Evolutionary conservation across 2,797 vertebrate species (phyloP), one percentile per base, ranked within the genome.

Genomic region (Allobates femoralis): DNA sequence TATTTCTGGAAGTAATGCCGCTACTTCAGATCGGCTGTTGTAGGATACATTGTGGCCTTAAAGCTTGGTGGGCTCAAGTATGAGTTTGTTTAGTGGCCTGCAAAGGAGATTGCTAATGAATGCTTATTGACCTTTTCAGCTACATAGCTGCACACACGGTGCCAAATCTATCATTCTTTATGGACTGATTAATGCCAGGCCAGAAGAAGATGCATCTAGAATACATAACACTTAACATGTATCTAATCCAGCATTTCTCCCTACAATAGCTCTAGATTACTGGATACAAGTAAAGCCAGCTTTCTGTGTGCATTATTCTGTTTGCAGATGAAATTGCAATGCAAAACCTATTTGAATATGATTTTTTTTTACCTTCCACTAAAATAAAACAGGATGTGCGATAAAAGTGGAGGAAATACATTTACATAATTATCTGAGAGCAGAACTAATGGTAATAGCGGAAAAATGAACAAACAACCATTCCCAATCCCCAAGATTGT

Each of bases 81-180:
- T 30, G 32, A 26, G 23, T 83, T 58, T 83, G 69, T 41, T 71
- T 46, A 46, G 32, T 74, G 69, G 71, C n/a, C 55, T 19, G 34
- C n/a, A 58, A 30, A 73, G n/a, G 5, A 83, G 32, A 83, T 62
- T 26, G 34, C 55, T 58, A 83, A 71, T 74, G 53, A 75, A 56
- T 74, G 69, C n/a, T 60, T 75, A 30, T 84, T 74, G 69, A 60
- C 69, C 34, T 83, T 83, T 75, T 83, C 58, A 41, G 67, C 41
- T 73, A 82, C 79, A 53, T 53, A 53, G 66, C 50, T 37, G 34
- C 32, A 56, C 32, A 82, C 62, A 83, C 51, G 46, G 50, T 46
- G 37, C 79, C 46, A 78, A 78, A 85, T 81, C 41, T 74, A 74
- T 86, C 53, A 81, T 80, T 64, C 67, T 32, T 56, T 32, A 66